These are phyloP conservation scores for Hedya salicella DNA, from an alignment of 2,888 invertebrate species.

Conservation along the genomic window DNA sequence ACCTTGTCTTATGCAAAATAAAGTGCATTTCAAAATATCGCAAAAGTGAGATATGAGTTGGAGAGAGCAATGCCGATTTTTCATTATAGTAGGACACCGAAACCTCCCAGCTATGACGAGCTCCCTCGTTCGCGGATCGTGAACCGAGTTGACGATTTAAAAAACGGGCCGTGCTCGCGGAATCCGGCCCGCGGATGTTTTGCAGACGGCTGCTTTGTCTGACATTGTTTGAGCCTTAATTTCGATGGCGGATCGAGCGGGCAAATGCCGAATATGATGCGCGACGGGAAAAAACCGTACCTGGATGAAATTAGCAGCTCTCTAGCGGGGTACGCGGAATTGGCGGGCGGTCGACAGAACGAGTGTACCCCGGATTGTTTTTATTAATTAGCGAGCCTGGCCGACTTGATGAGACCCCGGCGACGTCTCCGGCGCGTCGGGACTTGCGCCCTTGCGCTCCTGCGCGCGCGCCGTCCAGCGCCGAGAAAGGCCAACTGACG, in stretches of 20 bases:
- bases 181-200: slow-evolving; percentile 82
- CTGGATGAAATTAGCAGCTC: slow-evolving; percentile 83
- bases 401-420: slow-evolving; percentile 73
- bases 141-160: slow-evolving; percentile 77
- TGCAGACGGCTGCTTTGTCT: slow-evolving; percentile 84
- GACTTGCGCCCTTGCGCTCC: slow-evolving; percentile 51
- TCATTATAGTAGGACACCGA: slow-evolving; percentile 78
- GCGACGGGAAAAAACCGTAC: slow-evolving; percentile 81
- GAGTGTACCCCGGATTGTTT: slow-evolving; percentile 81
- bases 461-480: slow-evolving; percentile 48
- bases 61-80: slow-evolving; percentile 36
- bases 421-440: slow-evolving; percentile 48
- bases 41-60: slow-evolving; percentile 20
- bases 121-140: slow-evolving; percentile 80
- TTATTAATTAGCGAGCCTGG: slow-evolving; percentile 80
- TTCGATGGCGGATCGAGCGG: slow-evolving; percentile 82
- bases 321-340: slow-evolving; percentile 83
- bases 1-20: slow-evolving; percentile 22
- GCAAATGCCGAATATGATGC: slow-evolving; percentile 85
- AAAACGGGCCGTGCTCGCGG: slow-evolving; percentile 78
- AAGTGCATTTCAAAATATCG: slow-evolving; percentile 9
- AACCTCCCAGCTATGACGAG: slow-evolving; percentile 82
- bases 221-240: slow-evolving; percentile 85
- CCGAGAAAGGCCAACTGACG: slow-evolving; percentile 51
- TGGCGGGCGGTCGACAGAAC: slow-evolving; percentile 82